Evolutionary conservation across 2,888 invertebrate species (phyloP).

Genomic region (Cheilosia urbana): DNA sequence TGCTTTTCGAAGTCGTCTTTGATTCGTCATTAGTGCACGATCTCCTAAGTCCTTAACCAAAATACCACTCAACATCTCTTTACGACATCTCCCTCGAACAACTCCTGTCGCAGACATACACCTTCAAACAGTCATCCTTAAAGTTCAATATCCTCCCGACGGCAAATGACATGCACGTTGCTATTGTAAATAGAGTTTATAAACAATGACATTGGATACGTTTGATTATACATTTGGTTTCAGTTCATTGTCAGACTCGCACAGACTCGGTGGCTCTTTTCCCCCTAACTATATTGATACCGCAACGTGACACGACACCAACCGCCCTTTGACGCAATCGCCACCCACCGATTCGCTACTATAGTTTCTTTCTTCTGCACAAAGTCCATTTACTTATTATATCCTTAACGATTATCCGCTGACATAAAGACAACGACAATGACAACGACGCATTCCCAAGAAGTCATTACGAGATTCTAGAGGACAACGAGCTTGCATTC

Average conservation of each 20-base stretch:
- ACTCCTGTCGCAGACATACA: neutral
- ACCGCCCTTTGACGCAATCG: neutral
- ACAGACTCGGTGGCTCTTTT: neutral
- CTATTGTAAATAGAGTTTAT: too few relatives aligned
- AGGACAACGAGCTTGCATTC: neutral
- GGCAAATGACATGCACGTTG: neutral
- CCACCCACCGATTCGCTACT: neutral
- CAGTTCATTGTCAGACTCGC: too few relatives aligned
- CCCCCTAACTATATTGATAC: neutral
- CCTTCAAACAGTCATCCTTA: neutral
- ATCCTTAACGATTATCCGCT: slow-evolving; percentile 30
- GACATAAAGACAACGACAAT: slow-evolving; percentile 29
- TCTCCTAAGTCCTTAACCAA: neutral
- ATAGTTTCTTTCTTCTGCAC: slow-evolving; percentile 1
- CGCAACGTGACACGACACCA: neutral
- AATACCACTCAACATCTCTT: neutral
- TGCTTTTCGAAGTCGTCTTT: too few relatives aligned
- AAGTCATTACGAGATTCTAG: slow-evolving; percentile 13
- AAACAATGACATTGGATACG: too few relatives aligned
- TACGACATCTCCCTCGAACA: neutral
- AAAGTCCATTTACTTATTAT: slow-evolving; percentile 29
- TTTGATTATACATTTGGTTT: neutral
- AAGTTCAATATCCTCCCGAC: slow-evolving; percentile 11
- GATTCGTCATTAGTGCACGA: too few relatives aligned
- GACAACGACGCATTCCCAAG: slow-evolving; percentile 10